Evolutionary conservation across 2,113 vertebrate genomes (phyloP), one percentile per base, ranked within the genome.

Genomic region (Lophochroa leadbeateri): DNA sequence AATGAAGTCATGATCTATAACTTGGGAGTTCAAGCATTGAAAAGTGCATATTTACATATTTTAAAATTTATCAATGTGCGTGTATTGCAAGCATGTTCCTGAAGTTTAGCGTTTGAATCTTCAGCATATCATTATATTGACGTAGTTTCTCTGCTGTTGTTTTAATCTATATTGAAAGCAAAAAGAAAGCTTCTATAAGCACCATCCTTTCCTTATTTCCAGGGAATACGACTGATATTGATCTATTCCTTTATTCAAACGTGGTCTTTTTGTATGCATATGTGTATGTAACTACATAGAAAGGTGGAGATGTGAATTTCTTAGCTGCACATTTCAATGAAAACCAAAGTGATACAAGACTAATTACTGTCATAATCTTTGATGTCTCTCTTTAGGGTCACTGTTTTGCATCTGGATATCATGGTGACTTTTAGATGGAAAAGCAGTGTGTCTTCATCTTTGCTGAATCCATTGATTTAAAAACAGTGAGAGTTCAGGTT

Each of bases 221-320:
- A 52, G 29, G 15, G 6, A 67, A 35, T 69, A 64, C 0, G 0
- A 21, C 88, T 61, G 21, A 24, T 88, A 46, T 24, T 6, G 8
- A 39, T 55, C 21, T 28, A 20, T 68, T 7, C 6, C 7, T 75
- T 46, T 78, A 53, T 81, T 86, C 39, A 63, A 39, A 39, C 3
- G 1, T 24, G 13, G 2, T 0, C 20, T 63, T 57, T 88, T 46
- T 37, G 4, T 29, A 9, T 77, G 8, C 0, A 1, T 43, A 4
- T 37, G 4, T 58, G 6, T 35, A 17, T 28, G 28, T 41, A 69
- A 11, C 18, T 82, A 24, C 11, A 7, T 3, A 49, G 24, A 46
- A 46, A 74, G 43, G 10, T n/a, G 3, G 18, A 67, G 11, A 49
- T 1, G 2, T 35, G 69, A 37, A 77, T 77, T 93, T 71, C 46